Evolutionary conservation across 2,797 vertebrate genomes (phyloP).

Genomic region (Clarias platycephalus): DNA sequence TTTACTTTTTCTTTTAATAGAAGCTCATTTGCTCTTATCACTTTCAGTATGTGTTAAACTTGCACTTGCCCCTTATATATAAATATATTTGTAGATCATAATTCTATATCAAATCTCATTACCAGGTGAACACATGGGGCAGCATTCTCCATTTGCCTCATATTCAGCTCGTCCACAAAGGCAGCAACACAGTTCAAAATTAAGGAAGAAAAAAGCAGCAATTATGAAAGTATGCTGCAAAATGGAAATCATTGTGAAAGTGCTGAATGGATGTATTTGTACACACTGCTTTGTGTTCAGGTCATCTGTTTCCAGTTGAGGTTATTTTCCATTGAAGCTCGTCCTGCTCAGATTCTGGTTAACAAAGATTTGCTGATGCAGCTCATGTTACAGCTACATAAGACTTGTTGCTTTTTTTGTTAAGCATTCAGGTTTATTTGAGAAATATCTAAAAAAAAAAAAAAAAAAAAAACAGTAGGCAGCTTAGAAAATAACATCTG

Average conservation of each 20-base stretch:
- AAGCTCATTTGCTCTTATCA: too few relatives aligned
- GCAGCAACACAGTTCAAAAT: conserved; percentile 22
- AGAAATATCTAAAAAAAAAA: not conserved
- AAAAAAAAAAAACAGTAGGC: not conserved
- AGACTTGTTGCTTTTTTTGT: not conserved
- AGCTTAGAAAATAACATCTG: not conserved
- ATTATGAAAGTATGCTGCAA: not conserved
- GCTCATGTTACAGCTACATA: not conserved
- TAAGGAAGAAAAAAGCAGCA: not conserved
- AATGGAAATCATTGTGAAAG: not conserved
- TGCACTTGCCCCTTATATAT: not conserved
- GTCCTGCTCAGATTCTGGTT: not conserved
- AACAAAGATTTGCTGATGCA: not conserved
- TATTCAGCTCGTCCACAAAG: conserved; percentile 49
- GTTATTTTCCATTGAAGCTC: not conserved
- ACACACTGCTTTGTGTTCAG: not conserved
- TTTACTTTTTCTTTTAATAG: not conserved
- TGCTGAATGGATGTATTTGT: not conserved
- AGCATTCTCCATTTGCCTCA: conserved; percentile 43
- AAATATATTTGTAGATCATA: not conserved
- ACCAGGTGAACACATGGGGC: conserved; percentile 56
- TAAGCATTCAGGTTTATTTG: not conserved
- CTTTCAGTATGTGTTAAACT: not conserved
- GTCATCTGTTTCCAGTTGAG: not conserved
- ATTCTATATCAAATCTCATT: conserved; percentile 17